Percentiles rank a stretch among this genome's conserved stretches.
Conservation (phyloP, 2,888 invertebrate species). For the Torymus auratus region DNA sequence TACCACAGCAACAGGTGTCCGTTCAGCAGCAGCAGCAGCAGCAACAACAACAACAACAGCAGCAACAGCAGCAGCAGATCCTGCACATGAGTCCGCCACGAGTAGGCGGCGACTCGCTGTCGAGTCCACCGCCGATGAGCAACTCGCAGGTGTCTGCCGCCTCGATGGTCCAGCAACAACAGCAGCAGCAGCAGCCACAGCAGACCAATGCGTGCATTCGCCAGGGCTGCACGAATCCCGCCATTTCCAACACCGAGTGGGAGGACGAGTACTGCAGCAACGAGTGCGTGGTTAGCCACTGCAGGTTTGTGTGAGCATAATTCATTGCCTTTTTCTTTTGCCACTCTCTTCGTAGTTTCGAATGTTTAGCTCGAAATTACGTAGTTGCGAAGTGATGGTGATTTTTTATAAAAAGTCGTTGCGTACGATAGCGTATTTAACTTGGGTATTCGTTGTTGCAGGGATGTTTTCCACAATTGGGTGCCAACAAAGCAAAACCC, state of each 20-base stretch:
- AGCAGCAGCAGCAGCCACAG: constrained; percentile 64
- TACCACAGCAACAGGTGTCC: constrained; percentile 68
- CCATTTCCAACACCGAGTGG: constrained; percentile 95
- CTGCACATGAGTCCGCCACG: constrained; percentile 73
- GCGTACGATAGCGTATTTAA: too few species aligned
- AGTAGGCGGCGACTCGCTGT: constrained; percentile 66
- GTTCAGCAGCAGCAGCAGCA: constrained; percentile 60
- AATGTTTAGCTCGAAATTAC: too few species aligned
- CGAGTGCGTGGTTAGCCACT: constrained; percentile 97
- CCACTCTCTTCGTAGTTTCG: too few species aligned
- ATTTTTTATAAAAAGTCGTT: too few species aligned
- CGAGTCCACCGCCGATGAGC: constrained; percentile 68
- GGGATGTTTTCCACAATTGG: constrained; percentile 94
- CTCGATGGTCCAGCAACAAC: constrained; percentile 51
- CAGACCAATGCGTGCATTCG: constrained; percentile 84
- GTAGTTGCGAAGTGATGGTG: too few species aligned
- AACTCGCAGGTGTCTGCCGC: constrained; percentile 50
- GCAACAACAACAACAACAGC: constrained; percentile 69
- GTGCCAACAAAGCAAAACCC: constrained; percentile 90
- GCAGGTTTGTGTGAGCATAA: constrained; percentile 81
- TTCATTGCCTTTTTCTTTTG: too few species aligned
- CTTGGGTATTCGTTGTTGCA: constrained; percentile 73
- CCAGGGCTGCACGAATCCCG: constrained; percentile 93
- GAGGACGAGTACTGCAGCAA: constrained; percentile 98
- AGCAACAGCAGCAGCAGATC: constrained; percentile 74